These are phyloP conservation scores for Aegypius monachus DNA, from an alignment of 2,113 vertebrate species.

Conservation along the genomic window DNA sequence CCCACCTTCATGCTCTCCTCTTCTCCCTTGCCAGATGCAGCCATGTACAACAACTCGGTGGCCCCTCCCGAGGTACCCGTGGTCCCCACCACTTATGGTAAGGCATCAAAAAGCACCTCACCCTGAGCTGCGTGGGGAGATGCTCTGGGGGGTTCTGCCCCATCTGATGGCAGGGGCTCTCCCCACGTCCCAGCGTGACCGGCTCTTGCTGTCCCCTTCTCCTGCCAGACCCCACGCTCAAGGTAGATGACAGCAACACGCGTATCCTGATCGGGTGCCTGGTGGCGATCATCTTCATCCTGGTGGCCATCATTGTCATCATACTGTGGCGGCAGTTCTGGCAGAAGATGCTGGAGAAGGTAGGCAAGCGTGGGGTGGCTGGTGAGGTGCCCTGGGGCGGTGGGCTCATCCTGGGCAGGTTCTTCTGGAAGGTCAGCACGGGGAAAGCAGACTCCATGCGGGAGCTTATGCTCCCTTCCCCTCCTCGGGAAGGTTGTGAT, in stretches of 20 bases:
- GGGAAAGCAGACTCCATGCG: not conserved
- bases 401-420: not conserved
- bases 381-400: rapidly evolving
- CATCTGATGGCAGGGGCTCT: not conserved
- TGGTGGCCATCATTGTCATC: conserved; percentile 92
- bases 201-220: not conserved
- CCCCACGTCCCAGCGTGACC: rapidly evolving
- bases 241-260: conserved; percentile 93
- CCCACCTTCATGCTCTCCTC: not conserved
- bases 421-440: not conserved
- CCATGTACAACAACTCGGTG: conserved; percentile 91
- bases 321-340: conserved; percentile 98
- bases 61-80: conserved; percentile 68
- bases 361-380: not conserved
- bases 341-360: conserved; percentile 98
- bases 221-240: conserved; percentile 85
- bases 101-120: rapidly evolving
- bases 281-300: conserved; percentile 94
- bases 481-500: not conserved
- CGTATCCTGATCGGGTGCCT: conserved; percentile 93
- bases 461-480: not conserved
- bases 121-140: not conserved
- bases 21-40: conserved; percentile 78
- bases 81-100: conserved; percentile 80
- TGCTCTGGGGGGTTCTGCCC: not conserved